Conservation (phyloP, 1,140 invertebrate species). For the Sarcophaga peregrina region DNA sequence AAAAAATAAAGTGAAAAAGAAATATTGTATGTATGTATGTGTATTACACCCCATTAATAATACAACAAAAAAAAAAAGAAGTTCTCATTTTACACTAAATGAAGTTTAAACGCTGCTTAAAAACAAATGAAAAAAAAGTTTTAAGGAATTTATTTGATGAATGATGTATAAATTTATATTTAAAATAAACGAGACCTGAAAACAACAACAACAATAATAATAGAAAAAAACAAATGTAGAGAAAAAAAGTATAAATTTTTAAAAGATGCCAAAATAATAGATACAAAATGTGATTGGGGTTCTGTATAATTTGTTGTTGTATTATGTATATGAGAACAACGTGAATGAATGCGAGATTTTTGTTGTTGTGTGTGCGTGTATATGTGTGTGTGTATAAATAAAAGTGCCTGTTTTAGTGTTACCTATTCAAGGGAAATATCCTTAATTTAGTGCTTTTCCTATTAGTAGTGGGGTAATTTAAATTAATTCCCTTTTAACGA, state of each 20-base stretch:
- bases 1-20: neutral
- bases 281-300: constrained; percentile 29
- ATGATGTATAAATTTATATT: neutral
- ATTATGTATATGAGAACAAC: neutral
- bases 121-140: neutral
- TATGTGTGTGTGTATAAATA: neutral
- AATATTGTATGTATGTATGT: neutral
- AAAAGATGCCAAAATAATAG: constrained; percentile 40
- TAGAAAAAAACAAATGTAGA: neutral
- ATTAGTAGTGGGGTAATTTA: no score
- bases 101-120: neutral
- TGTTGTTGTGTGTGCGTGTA: neutral
- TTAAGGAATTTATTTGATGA: neutral
- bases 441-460: neutral
- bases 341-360: neutral
- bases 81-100: neutral
- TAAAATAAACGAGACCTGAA: constrained; percentile 23
- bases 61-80: neutral
- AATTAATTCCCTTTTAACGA: no score
- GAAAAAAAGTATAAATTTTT: constrained; percentile 3
- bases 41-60: neutral
- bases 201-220: neutral
- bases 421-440: neutral
- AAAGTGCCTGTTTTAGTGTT: constrained; percentile 7
- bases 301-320: neutral